Conservation (phyloP, 92 coral and sea anemone species). For the Epizoanthus stellaris region DNA sequence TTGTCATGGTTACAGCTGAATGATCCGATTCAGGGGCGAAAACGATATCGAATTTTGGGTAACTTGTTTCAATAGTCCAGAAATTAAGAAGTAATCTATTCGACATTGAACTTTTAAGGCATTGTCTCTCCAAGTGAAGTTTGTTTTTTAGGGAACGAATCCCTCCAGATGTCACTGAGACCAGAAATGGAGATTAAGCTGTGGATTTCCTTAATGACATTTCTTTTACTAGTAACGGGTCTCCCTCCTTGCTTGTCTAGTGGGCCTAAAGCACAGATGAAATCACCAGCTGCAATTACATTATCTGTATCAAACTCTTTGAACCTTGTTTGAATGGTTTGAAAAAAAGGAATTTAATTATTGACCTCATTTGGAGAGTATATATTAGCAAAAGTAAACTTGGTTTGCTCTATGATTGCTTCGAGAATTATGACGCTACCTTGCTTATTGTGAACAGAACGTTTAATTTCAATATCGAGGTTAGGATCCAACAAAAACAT, state of each 20-base stretch:
- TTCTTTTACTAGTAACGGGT: background rate
- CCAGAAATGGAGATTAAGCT: background rate
- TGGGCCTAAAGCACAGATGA: background rate
- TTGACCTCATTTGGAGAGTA: slow-evolving; percentile 25
- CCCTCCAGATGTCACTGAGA: slow-evolving; percentile 23
- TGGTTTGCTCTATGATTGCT: too few relatives aligned
- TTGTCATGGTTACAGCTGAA: slow-evolving; percentile 28
- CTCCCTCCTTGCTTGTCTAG: slow-evolving; percentile 23
- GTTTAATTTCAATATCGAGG: too few relatives aligned
- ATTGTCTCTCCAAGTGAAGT: background rate
- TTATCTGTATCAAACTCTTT: slow-evolving; percentile 4
- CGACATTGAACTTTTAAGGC: background rate
- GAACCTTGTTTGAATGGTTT: background rate
- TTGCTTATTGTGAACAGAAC: too few relatives aligned
- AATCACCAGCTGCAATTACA: slow-evolving; percentile 17
- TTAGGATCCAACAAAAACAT: too few relatives aligned
- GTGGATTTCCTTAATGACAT: slow-evolving; percentile 12
- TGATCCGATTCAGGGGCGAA: slow-evolving; percentile 49
- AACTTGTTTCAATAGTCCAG: background rate
- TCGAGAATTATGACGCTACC: too few relatives aligned
- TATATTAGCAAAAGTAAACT: slow-evolving; percentile 19
- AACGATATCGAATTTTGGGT: slow-evolving; percentile 6
- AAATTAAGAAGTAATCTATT: background rate
- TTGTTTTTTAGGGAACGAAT: background rate
- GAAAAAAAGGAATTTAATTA: slow-evolving; percentile 2